Evolutionary conservation across 2,888 invertebrate genomes (phyloP).

Genomic region (Morinoia aosen): DNA sequence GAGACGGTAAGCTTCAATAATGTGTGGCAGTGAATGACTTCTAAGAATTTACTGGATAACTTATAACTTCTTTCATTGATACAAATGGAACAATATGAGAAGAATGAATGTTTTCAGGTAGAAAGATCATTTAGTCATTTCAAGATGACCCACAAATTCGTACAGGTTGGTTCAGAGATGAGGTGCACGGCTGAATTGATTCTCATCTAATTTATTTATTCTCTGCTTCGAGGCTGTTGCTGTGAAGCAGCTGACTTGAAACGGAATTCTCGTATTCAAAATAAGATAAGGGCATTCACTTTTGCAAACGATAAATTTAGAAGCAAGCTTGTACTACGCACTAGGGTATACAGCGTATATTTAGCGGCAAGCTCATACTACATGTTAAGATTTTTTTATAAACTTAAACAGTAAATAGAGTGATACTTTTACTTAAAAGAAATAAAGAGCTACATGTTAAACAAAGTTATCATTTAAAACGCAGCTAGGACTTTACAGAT

Average conservation of each 20-base stretch:
- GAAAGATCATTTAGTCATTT: background rate
- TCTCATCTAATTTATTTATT: background rate
- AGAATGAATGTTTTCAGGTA: background rate
- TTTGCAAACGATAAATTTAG: background rate
- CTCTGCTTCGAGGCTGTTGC: background rate
- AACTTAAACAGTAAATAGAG: too few species aligned
- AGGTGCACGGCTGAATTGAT: background rate
- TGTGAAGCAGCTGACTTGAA: background rate
- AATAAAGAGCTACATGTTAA: too few species aligned
- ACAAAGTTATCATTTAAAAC: background rate
- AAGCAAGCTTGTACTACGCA: too few species aligned
- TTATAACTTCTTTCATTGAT: background rate
- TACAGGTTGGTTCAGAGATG: background rate
- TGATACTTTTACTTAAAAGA: too few species aligned
- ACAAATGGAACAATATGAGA: background rate
- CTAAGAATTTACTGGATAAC: background rate
- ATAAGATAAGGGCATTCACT: background rate
- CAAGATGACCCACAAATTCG: background rate
- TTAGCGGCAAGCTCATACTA: too few species aligned
- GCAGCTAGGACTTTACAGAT: background rate
- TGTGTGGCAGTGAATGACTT: background rate
- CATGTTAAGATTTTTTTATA: too few species aligned
- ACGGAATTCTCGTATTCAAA: background rate
- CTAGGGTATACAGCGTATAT: too few species aligned
- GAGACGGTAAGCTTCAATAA: background rate